Conservation (phyloP, 2,888 invertebrate genomes). For the Oscheius onirici region DNA sequence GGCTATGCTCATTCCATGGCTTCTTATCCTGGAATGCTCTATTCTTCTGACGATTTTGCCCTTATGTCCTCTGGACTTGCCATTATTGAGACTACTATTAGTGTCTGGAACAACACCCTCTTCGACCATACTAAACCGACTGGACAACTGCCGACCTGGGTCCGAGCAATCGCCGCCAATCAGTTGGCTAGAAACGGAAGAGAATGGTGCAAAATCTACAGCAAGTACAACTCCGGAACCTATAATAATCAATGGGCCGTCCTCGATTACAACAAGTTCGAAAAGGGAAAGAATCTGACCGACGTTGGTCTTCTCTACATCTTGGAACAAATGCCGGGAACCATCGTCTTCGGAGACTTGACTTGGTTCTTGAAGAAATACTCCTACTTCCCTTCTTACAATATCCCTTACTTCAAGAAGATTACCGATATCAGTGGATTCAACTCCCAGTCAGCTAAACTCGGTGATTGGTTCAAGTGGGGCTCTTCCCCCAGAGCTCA, state of each 20-base stretch:
- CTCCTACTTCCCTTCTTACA: constrained; percentile 82
- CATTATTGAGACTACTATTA: constrained; percentile 83
- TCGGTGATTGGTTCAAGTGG: constrained; percentile 79
- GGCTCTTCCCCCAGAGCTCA: constrained; percentile 74
- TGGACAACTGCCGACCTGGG: constrained; percentile 77
- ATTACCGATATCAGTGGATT: constrained; percentile 79
- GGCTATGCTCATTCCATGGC: constrained; percentile 68
- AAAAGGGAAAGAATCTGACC: constrained; percentile 72
- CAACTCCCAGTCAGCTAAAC: constrained; percentile 71
- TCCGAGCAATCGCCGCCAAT: constrained; percentile 85
- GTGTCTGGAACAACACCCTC: constrained; percentile 80
- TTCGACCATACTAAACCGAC: constrained; percentile 80
- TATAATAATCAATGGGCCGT: constrained; percentile 86
- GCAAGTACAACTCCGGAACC: constrained; percentile 82
- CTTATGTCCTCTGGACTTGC: constrained; percentile 72
- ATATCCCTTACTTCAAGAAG: constrained; percentile 78
- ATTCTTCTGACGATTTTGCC: constrained; percentile 72
- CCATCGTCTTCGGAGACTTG: constrained; percentile 63
- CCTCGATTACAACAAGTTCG: constrained; percentile 80
- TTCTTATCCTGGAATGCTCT: constrained; percentile 71
- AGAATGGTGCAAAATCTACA: constrained; percentile 81
- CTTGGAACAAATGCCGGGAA: constrained; percentile 80
- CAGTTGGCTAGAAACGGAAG: constrained; percentile 81
- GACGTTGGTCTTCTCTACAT: constrained; percentile 78
- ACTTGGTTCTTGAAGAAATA: constrained; percentile 72